phyloP scores from a whole-genome alignment of 2,113 vertebrate species.

The Oreocharis arfaki region DNA sequence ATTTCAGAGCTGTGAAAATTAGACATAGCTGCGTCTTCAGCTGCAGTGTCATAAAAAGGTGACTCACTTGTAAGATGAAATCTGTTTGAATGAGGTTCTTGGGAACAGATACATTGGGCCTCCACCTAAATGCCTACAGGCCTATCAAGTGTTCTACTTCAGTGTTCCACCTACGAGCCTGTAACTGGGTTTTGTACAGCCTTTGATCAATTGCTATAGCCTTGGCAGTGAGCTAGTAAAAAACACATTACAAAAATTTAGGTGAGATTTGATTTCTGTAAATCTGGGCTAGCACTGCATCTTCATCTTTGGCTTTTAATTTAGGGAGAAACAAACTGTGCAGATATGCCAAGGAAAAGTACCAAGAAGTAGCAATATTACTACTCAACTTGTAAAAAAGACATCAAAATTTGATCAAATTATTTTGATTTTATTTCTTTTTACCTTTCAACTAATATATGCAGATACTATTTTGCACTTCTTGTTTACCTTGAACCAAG shows the following conservation, averaged over 20 bases:
- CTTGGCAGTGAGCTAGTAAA: not conserved
- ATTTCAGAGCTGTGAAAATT: not conserved
- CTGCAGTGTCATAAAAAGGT: not conserved
- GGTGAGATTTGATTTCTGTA: not conserved
- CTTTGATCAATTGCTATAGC: not conserved
- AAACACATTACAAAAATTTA: not conserved
- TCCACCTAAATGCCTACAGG: not conserved
- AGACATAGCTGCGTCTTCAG: not conserved
- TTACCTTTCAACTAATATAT: not conserved
- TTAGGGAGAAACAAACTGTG: not conserved
- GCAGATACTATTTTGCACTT: not conserved
- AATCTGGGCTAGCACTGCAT: not conserved
- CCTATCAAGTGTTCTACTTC: not conserved
- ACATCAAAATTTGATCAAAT: not conserved
- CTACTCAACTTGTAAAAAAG: not conserved
- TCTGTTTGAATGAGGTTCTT: not conserved
- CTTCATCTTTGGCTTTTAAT: not conserved
- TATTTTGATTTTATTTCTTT: not conserved
- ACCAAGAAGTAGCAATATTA: not conserved
- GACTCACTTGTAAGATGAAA: not conserved
- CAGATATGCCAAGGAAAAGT: not conserved
- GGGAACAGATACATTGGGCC: not conserved
- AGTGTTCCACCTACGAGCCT: fast-evolving
- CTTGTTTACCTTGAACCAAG: not conserved
- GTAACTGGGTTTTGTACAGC: not conserved